Evolutionary conservation across 1,140 invertebrate genomes (phyloP).

Genomic region (Platyscapa corneri): DNA sequence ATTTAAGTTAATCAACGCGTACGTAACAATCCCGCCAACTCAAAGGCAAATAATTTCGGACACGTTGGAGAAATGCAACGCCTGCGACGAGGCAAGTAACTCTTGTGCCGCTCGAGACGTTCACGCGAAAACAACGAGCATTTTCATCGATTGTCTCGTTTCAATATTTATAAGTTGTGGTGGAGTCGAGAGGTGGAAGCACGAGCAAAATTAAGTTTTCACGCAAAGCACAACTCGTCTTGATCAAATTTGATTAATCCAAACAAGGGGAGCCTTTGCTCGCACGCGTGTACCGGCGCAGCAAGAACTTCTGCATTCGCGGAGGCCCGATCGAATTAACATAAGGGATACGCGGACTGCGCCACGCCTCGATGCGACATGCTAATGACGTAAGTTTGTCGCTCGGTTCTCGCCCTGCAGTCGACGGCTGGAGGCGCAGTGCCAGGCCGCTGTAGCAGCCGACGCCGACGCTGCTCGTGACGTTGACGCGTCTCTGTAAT

Average conservation of each 20-base stretch:
- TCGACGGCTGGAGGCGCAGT: neutral
- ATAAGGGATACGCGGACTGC: constrained; percentile 22
- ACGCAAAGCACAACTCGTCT: neutral
- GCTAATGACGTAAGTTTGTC: constrained; percentile 40
- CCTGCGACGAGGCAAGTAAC: too few species aligned
- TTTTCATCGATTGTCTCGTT: too few species aligned
- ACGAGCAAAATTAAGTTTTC: too few species aligned
- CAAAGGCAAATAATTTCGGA: too few species aligned
- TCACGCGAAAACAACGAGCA: too few species aligned
- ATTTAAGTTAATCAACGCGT: too few species aligned
- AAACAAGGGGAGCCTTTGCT: neutral
- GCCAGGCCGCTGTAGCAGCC: neutral
- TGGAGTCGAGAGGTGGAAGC: too few species aligned
- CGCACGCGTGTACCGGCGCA: neutral
- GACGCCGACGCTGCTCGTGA: neutral
- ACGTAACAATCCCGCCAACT: too few species aligned
- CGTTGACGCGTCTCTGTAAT: neutral
- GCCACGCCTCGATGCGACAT: neutral
- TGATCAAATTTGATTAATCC: neutral
- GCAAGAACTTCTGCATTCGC: neutral
- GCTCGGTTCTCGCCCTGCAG: neutral
- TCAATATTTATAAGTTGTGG: too few species aligned
- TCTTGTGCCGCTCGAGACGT: too few species aligned
- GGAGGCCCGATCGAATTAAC: constrained; percentile 32
- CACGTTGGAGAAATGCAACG: too few species aligned